Percentiles rank a stretch among this genome's conserved stretches.
Conservation (phyloP, 1,140 invertebrate species). For the Zaprionus lachaisei region DNA sequence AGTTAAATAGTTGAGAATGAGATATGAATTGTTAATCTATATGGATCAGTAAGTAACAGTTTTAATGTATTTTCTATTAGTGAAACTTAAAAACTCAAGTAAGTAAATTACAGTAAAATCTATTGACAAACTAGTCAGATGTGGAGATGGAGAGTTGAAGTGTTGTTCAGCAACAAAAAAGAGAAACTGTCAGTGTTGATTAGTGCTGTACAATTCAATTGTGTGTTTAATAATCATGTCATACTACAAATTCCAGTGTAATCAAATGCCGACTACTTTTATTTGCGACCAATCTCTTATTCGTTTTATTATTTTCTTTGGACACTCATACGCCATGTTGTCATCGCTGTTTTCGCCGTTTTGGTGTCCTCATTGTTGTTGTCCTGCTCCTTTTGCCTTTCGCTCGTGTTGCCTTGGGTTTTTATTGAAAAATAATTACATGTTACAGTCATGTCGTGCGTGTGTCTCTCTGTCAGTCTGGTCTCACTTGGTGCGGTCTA, state of each 20-base stretch:
- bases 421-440: constrained; percentile 84
- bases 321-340: constrained; percentile 76
- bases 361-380: constrained; percentile 30
- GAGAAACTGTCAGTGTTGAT: too few species aligned
- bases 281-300: constrained; percentile 26
- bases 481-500: constrained; percentile 68
- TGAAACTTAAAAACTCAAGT: too few species aligned
- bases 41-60: too few species aligned
- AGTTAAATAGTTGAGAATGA: too few species aligned
- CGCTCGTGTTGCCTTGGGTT: constrained; percentile 71
- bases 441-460: constrained; percentile 82
- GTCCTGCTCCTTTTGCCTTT: constrained; percentile 37
- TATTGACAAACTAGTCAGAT: too few species aligned
- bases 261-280: constrained; percentile 10
- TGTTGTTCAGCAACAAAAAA: too few species aligned
- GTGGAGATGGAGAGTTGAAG: too few species aligned
- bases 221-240: too few species aligned
- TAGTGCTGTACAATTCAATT: too few species aligned
- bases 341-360: constrained; percentile 56
- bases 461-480: constrained; percentile 59
- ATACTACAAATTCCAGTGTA: constrained; percentile 14
- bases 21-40: too few species aligned
- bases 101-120: too few species aligned
- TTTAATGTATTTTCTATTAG: too few species aligned
- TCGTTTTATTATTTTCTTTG: constrained; percentile 55